A percentile compares a stretch with the other conserved stretches of the same genome.
These are phyloP conservation scores for Geopemphigus sp. DNA, from an alignment of 1,140 invertebrate genomes.

Conservation along the genomic window DNA sequence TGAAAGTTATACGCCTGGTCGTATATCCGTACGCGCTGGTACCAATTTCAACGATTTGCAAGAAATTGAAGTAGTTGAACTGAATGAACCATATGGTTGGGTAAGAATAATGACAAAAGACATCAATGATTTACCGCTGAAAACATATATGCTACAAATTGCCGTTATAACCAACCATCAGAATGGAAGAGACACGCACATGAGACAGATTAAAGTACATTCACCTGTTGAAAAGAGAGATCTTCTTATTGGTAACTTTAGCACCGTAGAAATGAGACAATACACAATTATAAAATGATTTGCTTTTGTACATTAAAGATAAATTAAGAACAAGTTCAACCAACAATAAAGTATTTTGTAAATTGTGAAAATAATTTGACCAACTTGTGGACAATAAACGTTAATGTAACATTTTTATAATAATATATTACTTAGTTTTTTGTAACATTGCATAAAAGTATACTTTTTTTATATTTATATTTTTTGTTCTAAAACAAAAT, in stretches of 20 bases:
- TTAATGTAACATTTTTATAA: too few species aligned
- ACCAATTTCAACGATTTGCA: conserved; percentile 98
- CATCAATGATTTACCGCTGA: conserved; percentile 78
- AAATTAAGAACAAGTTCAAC: too few species aligned
- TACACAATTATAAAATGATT: conserved; percentile 57
- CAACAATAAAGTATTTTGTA: too few species aligned
- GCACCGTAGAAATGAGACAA: conserved; percentile 77
- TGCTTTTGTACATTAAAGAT: not conserved
- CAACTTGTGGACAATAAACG: too few species aligned
- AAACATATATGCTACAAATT: conserved; percentile 95
- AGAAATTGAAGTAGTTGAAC: conserved; percentile 91
- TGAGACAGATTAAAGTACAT: conserved; percentile 94
- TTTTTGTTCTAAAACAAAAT: too few species aligned
- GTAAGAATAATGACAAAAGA: conserved; percentile 90
- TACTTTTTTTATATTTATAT: too few species aligned
- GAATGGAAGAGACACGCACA: conserved; percentile 96
- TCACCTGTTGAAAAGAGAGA: conserved; percentile 77
- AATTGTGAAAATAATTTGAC: too few species aligned
- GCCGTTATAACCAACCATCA: conserved; percentile 98
- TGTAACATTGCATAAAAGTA: too few species aligned
- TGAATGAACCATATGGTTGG: conserved; percentile 95
- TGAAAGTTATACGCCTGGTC: conserved; percentile 97
- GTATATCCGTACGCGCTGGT: conserved; percentile 89
- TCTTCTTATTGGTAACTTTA: conserved; percentile 73
- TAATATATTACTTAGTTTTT: too few species aligned